A percentile compares a stretch with the other conserved stretches of the same genome.
These are phyloP conservation scores for Perdita meconis DNA, from an alignment of 2,888 invertebrate genomes.

Conservation along the genomic window DNA sequence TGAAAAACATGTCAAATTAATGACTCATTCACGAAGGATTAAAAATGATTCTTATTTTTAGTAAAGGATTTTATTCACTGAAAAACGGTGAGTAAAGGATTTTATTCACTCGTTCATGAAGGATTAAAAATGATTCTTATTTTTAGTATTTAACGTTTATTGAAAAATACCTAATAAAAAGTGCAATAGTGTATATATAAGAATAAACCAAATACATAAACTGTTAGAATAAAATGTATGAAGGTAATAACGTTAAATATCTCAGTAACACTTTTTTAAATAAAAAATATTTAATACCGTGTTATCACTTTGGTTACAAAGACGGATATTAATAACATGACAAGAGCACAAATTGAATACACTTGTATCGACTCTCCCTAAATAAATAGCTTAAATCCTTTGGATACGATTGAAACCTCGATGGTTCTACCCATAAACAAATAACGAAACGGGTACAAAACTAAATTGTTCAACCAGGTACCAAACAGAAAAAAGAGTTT, in stretches of 20 bases:
- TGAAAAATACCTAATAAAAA: slow-evolving; percentile 25
- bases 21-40: too few species aligned
- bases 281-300: slow-evolving; percentile 1
- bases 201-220: not conserved
- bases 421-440: not conserved
- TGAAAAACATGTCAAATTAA: too few species aligned
- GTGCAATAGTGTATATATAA: not conserved
- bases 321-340: not conserved
- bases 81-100: too few species aligned
- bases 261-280: not conserved
- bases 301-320: not conserved
- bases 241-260: not conserved
- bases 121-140: too few species aligned
- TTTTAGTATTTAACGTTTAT: slow-evolving; percentile 25
- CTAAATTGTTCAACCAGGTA: too few species aligned
- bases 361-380: not conserved
- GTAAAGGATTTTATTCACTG: too few species aligned
- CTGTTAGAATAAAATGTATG: not conserved
- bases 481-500: not conserved
- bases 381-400: not conserved
- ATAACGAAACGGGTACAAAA: not conserved
- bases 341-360: too few species aligned
- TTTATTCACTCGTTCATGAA: too few species aligned
- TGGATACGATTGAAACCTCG: slow-evolving; percentile 5
- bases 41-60: too few species aligned